These are phyloP conservation scores for Octopus sinensis DNA, from an alignment of 1,140 invertebrate species.

Conservation along the genomic window DNA sequence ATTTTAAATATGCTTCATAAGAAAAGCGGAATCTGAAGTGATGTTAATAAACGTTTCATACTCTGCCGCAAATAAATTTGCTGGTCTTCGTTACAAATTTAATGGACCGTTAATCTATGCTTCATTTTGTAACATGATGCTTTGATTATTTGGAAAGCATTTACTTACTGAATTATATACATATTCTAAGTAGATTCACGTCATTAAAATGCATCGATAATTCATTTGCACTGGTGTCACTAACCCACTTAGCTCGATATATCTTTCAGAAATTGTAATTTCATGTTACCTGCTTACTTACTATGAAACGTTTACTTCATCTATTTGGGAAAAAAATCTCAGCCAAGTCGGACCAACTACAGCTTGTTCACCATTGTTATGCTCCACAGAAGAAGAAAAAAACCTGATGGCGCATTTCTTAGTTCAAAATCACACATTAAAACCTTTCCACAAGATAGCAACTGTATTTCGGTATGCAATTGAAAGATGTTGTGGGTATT, in stretches of 20 bases:
- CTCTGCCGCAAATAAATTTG: background rate
- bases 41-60: background rate
- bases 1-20: background rate
- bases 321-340: background rate
- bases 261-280: background rate
- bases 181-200: background rate
- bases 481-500: too few relatives aligned
- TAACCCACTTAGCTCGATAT: background rate
- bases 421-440: too few relatives aligned
- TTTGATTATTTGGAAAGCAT: slow-evolving; percentile 1
- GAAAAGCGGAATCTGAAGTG: slow-evolving; percentile 3
- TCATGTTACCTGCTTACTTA: background rate
- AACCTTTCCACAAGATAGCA: background rate
- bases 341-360: background rate
- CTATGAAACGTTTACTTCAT: background rate
- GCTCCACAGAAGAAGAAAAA: background rate
- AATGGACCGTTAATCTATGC: background rate
- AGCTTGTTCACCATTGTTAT: background rate
- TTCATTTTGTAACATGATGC: background rate
- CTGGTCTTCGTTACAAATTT: background rate
- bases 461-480: background rate
- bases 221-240: slow-evolving; percentile 5
- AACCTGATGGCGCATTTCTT: background rate
- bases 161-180: background rate
- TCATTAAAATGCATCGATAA: background rate